A percentile compares a stretch with the other conserved stretches of the same genome.
These are phyloP conservation scores for Turritopsis dohrnii DNA, from an alignment of 30 jellyfish, hydroid and myxozoan genomes.

Conservation along the genomic window DNA sequence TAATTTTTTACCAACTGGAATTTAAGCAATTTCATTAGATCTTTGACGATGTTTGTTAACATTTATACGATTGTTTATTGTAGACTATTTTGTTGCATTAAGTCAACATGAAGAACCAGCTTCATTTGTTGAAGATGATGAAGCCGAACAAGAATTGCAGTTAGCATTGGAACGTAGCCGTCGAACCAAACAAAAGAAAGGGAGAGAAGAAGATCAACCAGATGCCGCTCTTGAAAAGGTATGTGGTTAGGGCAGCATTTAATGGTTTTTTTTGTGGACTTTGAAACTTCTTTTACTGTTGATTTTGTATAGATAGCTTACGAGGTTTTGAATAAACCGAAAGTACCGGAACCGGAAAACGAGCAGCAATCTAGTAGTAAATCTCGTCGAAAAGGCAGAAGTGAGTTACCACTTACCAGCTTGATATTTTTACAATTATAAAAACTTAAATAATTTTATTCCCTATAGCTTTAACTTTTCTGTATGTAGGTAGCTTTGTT, in stretches of 20 bases:
- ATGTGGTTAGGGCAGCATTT: background rate
- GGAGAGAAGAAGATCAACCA: conserved; percentile 35
- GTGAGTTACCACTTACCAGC: background rate
- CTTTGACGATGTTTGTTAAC: too few relatives aligned
- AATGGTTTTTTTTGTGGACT: background rate
- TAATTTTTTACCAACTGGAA: background rate
- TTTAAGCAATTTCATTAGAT: too few relatives aligned
- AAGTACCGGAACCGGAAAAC: background rate
- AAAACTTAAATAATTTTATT: background rate
- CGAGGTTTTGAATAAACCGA: background rate
- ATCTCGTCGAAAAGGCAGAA: background rate
- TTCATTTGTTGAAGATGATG: conserved; percentile 78
- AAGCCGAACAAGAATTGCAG: conserved; percentile 89
- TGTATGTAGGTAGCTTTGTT: background rate
- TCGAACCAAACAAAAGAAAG: conserved; percentile 65
- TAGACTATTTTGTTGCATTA: conserved; percentile 32
- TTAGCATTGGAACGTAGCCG: conserved; percentile 89
- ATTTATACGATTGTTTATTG: too few relatives aligned
- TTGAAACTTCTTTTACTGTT: too few relatives aligned
- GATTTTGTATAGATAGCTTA: background rate
- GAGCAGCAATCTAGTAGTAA: background rate
- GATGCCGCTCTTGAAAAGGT: conserved; percentile 42
- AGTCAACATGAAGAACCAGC: conserved; percentile 22
- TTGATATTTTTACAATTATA: background rate
- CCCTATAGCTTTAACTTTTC: background rate